A percentile compares a stretch with the other conserved stretches of the same genome.
Conservation (phyloP, 1,140 invertebrate species). For the Aradophagus sp. region DNA sequence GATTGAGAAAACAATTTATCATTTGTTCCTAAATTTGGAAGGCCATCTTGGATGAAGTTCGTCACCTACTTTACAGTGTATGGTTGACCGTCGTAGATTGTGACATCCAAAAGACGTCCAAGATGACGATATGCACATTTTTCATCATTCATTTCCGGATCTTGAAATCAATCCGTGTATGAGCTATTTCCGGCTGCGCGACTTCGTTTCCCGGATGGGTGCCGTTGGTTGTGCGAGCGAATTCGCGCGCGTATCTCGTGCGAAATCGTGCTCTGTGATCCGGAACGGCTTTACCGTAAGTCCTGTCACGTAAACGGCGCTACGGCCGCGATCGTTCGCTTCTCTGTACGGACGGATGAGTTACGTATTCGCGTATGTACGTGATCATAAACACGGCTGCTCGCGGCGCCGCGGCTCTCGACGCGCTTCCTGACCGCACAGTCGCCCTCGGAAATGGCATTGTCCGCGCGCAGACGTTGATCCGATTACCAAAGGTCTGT, state of each 20-base stretch:
- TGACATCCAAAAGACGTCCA: too few relatives aligned
- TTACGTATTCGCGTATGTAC: conserved; percentile 53
- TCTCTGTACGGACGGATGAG: conserved; percentile 25
- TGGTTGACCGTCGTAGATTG: too few relatives aligned
- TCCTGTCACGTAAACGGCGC: conserved; percentile 37
- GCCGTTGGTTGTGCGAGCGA: conserved; percentile 20
- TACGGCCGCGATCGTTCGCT: conserved; percentile 29
- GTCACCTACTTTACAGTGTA: too few relatives aligned
- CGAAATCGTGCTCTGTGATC: conserved; percentile 52
- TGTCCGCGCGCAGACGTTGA: conserved; percentile 25
- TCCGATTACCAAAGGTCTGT: conserved; percentile 36
- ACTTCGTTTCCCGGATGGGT: conserved; percentile 22
- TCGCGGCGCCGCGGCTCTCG: conserved; percentile 13
- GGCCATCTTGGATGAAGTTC: too few relatives aligned
- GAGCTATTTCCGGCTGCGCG: too few relatives aligned
- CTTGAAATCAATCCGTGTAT: too few relatives aligned
- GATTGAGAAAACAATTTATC: too few relatives aligned
- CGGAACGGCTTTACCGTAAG: conserved; percentile 54
- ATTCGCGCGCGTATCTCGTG: conserved; percentile 34
- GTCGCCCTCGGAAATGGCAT: conserved; percentile 23
- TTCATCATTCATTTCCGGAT: too few relatives aligned
- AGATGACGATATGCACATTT: too few relatives aligned
- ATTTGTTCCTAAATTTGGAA: too few relatives aligned
- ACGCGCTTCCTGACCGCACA: conserved; percentile 21
- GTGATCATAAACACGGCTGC: conserved; percentile 31